Conservation (phyloP, 2,113 vertebrate genomes). For the Craseonycteris thonglongyai region DNA sequence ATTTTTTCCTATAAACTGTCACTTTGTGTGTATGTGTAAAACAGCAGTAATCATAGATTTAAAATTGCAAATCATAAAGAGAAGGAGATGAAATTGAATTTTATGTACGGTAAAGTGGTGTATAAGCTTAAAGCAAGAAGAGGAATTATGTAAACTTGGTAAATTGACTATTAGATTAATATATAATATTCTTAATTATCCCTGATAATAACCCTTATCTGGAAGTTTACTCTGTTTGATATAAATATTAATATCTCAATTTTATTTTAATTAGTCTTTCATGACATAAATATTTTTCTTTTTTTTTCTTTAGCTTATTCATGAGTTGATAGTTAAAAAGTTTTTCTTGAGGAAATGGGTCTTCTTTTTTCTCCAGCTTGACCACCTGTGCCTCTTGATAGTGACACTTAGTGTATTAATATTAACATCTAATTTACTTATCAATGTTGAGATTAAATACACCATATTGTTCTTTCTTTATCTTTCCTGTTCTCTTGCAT, state of each 20-base stretch:
- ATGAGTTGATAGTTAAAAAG: neutral
- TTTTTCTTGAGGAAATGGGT: neutral
- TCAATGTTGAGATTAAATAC: neutral
- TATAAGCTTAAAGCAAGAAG: neutral
- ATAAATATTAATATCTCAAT: too few relatives aligned
- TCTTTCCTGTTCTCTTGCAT: neutral
- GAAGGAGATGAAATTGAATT: neutral
- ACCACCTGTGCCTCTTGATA: neutral
- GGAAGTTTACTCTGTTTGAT: neutral
- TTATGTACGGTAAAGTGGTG: neutral
- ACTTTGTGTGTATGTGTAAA: neutral
- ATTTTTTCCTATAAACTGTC: neutral
- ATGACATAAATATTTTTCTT: neutral
- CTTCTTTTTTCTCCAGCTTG: neutral
- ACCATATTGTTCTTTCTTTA: neutral
- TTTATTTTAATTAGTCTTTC: neutral
- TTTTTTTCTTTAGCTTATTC: neutral
- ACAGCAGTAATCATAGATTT: neutral
- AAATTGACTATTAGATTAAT: neutral
- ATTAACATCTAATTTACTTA: neutral
- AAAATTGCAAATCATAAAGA: neutral
- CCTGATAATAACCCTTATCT: neutral
- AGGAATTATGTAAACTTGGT: neutral
- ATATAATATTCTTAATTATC: neutral
- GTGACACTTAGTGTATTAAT: neutral